A percentile compares a stretch with the other conserved stretches of the same genome.
Conservation (phyloP, 2,113 vertebrate genomes). For the Amphilophus citrinellus region DNA sequence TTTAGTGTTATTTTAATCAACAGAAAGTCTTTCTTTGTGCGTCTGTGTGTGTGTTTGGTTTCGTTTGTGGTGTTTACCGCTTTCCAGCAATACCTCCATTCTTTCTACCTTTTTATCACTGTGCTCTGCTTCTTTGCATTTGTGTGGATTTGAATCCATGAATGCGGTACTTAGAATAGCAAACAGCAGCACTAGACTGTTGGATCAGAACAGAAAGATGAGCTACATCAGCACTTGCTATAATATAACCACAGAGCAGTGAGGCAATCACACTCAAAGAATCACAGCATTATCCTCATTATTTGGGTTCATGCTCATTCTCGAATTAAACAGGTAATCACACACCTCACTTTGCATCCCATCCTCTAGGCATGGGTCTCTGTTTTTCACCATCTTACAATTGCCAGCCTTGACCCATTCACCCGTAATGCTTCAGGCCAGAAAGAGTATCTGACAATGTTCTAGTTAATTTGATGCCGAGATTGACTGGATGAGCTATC, state of each 20-base stretch:
- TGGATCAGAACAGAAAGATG: slow-evolving; percentile 44
- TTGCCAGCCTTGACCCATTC: slow-evolving; percentile 28
- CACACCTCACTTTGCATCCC: slow-evolving; percentile 38
- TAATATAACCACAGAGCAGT: slow-evolving; percentile 47
- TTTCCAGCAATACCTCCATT: slow-evolving; percentile 22
- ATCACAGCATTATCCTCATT: slow-evolving; percentile 52
- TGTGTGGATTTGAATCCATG: slow-evolving; percentile 44
- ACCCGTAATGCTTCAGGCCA: slow-evolving; percentile 35
- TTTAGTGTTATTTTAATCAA: slow-evolving; percentile 45
- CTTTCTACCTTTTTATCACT: slow-evolving; percentile 18
- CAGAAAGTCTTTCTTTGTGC: slow-evolving; percentile 14
- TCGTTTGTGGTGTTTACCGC: slow-evolving; percentile 8
- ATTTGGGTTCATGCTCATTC: slow-evolving; percentile 55
- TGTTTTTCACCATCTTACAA: slow-evolving; percentile 9
- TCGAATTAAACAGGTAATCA: slow-evolving; percentile 55
- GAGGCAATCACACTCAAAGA: slow-evolving; percentile 56
- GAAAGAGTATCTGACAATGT: slow-evolving; percentile 53
- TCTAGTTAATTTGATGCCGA: slow-evolving; percentile 65
- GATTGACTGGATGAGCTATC: slow-evolving; percentile 63
- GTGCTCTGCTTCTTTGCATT: slow-evolving; percentile 16
- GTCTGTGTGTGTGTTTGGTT: not conserved
- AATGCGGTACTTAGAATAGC: slow-evolving; percentile 24
- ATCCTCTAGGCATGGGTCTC: slow-evolving; percentile 34
- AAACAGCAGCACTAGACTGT: slow-evolving; percentile 47
- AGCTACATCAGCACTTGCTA: slow-evolving; percentile 63